Conservation (phyloP, 2,797 vertebrate species). For the Myiotriccus ornatus region DNA sequence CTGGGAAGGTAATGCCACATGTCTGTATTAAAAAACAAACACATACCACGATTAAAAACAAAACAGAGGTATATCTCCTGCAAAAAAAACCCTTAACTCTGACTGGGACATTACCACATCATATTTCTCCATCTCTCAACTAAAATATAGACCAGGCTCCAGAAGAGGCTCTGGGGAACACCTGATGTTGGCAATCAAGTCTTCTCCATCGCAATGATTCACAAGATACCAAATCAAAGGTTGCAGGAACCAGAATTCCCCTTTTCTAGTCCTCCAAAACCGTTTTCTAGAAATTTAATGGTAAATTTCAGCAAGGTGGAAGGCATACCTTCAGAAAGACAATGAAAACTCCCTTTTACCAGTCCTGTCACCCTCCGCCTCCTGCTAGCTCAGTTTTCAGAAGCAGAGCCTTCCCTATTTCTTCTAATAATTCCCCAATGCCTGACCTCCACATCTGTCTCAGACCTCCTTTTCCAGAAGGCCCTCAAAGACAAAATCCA, state of each 20-base stretch:
- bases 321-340: background rate
- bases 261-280: background rate
- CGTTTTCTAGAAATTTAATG: background rate
- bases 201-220: background rate
- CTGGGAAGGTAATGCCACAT: background rate
- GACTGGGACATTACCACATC: background rate
- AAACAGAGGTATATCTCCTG: background rate
- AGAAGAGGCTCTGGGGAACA: background rate
- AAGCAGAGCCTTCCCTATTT: background rate
- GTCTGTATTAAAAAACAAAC: background rate
- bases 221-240: background rate
- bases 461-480: background rate
- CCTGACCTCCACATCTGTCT: background rate
- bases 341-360: background rate
- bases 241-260: background rate
- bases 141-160: background rate
- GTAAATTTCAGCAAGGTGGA: background rate
- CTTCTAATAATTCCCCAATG: background rate
- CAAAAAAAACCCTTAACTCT: background rate
- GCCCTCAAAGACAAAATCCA: background rate
- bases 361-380: fast-evolving
- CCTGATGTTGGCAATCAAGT: background rate
- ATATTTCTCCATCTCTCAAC: background rate
- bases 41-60: background rate
- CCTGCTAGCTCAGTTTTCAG: background rate